Conservation (phyloP, 2,797 vertebrate genomes). For the Pampus argenteus region DNA sequence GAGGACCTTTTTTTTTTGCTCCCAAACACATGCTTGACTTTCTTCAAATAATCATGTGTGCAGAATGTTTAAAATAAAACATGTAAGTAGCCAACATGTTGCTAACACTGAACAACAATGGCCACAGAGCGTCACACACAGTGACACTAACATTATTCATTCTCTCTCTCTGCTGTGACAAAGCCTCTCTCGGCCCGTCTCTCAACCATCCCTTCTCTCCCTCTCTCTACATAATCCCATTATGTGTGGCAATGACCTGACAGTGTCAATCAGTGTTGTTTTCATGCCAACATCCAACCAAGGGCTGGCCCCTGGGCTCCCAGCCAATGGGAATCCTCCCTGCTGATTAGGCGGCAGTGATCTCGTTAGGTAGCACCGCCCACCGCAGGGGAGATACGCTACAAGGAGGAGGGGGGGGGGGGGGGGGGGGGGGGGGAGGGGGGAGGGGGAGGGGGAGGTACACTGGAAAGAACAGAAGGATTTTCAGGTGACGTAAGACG, state of each 20-base stretch:
- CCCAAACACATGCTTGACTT: too few species aligned
- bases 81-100: neutral
- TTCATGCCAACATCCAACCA: conserved; percentile 64
- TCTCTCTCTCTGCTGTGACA: conserved; percentile 19
- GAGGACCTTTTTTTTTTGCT: too few species aligned
- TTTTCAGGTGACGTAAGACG: conserved; percentile 53
- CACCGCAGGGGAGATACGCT: neutral
- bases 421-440: neutral
- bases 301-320: conserved; percentile 23
- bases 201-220: neutral
- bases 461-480: conserved; percentile 15
- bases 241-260: conserved; percentile 79
- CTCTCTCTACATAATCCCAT: conserved; percentile 76
- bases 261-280: conserved; percentile 79
- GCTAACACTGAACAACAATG: conserved; percentile 18
- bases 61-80: neutral
- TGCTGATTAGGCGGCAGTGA: conserved; percentile 74
- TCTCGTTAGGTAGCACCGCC: conserved; percentile 68
- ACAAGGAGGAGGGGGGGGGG: neutral
- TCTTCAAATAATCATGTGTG: too few species aligned
- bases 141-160: conserved; percentile 13
- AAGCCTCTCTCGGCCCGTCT: conserved; percentile 16
- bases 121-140: neutral
- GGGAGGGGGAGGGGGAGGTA: neutral
- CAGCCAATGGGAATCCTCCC: conserved; percentile 68